Evolutionary conservation across 2,113 vertebrate genomes (phyloP).

Genomic region (Scortum barcoo): DNA sequence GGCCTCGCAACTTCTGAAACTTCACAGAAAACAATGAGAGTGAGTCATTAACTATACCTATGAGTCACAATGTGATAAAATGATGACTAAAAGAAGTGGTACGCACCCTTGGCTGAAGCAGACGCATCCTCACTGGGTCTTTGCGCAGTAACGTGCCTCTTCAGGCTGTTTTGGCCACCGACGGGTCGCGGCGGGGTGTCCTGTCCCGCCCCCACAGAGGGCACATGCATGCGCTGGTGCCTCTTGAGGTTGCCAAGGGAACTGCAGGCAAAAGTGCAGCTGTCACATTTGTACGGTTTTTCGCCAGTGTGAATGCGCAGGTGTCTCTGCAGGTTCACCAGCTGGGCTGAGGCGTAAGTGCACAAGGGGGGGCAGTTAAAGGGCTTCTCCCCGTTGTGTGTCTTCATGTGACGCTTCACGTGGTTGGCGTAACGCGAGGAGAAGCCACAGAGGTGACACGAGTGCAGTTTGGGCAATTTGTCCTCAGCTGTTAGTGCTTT

Average conservation of each 20-base stretch:
- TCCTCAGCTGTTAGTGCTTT: conserved; percentile 75
- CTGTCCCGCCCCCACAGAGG: conserved; percentile 81
- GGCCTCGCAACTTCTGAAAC: conserved; percentile 81
- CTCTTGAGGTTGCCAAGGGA: conserved; percentile 97
- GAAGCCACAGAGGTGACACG: conserved; percentile 95
- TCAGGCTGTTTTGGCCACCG: conserved; percentile 78
- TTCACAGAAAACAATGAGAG: conserved; percentile 8
- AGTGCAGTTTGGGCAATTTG: conserved; percentile 86
- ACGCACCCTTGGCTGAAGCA: conserved; percentile 67
- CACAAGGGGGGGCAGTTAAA: conserved; percentile 94
- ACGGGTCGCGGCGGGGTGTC: conserved; percentile 71
- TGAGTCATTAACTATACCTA: neutral
- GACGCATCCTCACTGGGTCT: conserved; percentile 60
- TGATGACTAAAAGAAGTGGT: neutral
- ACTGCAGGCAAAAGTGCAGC: conserved; percentile 96
- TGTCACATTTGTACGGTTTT: conserved; percentile 95
- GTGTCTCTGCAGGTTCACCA: conserved; percentile 97
- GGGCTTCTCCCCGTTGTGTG: conserved; percentile 98
- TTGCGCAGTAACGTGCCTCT: conserved; percentile 80
- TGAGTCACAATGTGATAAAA: neutral
- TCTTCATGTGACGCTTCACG: conserved; percentile 98
- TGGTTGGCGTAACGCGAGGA: conserved; percentile 97
- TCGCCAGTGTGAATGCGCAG: conserved; percentile 97
- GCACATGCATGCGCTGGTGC: conserved; percentile 93
- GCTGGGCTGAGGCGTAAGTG: conserved; percentile 95